Evolutionary conservation across 2,888 invertebrate species (phyloP).

Genomic region (Hydriomena furcata): DNA sequence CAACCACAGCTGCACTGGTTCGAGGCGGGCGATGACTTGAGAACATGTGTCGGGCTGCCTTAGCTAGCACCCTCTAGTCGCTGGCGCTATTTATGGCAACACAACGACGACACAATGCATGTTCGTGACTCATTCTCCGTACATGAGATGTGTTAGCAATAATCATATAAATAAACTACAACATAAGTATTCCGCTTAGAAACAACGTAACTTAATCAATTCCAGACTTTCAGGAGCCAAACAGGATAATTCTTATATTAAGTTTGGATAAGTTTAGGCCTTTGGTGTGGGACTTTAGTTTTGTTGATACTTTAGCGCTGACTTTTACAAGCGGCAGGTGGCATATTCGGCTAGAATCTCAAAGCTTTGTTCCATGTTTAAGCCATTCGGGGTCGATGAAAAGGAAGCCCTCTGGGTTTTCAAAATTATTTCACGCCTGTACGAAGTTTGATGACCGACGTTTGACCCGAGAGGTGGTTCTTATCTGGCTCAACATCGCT

Average conservation of each 20-base stretch:
- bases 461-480: too few relatives aligned
- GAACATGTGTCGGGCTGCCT: constrained; percentile 45
- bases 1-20: constrained; percentile 35
- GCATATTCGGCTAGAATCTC: too few relatives aligned
- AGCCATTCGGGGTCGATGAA: too few relatives aligned
- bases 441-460: too few relatives aligned
- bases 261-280: too few relatives aligned
- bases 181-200: constrained; percentile 54
- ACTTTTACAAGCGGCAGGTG: too few relatives aligned
- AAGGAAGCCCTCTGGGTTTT: too few relatives aligned
- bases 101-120: constrained; percentile 61
- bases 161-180: constrained; percentile 46
- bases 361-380: too few relatives aligned
- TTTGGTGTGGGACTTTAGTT: too few relatives aligned
- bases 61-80: constrained; percentile 59
- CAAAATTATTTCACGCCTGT: too few relatives aligned
- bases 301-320: too few relatives aligned
- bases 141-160: constrained; percentile 53
- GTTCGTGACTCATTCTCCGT: constrained; percentile 58
- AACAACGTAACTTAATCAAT: constrained; percentile 20
- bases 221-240: background rate
- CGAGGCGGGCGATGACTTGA: constrained; percentile 47
- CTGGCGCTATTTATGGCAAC: constrained; percentile 65
- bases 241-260: background rate
- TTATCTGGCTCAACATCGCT: too few relatives aligned